Conservation (phyloP, 2,797 vertebrate species). For the Oryzias sinensis region DNA sequence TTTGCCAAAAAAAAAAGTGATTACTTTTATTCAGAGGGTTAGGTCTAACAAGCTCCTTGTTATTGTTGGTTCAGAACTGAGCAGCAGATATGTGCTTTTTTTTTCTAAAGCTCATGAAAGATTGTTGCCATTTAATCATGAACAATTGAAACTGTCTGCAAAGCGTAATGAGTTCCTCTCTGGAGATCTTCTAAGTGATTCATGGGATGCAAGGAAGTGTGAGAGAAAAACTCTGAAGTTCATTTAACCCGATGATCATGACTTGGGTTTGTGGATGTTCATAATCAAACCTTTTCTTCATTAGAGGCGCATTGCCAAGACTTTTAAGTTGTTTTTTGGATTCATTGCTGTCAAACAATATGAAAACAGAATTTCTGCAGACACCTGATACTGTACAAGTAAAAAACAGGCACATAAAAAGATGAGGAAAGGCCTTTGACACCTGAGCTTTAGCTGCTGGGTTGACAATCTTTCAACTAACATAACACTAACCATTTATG, state of each 20-base stretch:
- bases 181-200: slow-evolving; percentile 15
- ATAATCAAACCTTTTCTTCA: slow-evolving; percentile 6
- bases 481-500: no score
- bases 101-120: slow-evolving; percentile 18
- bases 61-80: slow-evolving; percentile 10
- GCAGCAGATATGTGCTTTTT: slow-evolving; percentile 4
- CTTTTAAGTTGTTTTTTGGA: neutral
- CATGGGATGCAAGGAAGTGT: neutral
- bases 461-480: no score
- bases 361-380: no score
- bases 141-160: slow-evolving; percentile 33
- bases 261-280: neutral
- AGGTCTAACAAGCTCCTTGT: slow-evolving; percentile 7
- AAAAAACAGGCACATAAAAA: no score
- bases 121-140: slow-evolving; percentile 23
- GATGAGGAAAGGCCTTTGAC: no score
- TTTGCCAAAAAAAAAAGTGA: neutral
- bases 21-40: neutral
- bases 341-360: no score
- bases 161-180: slow-evolving; percentile 29
- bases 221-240: slow-evolving; percentile 11
- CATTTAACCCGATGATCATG: neutral
- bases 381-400: no score
- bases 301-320: neutral
- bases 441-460: no score